Conservation (phyloP, 2,888 invertebrate genomes). For the Euplagia quadripunctaria region DNA sequence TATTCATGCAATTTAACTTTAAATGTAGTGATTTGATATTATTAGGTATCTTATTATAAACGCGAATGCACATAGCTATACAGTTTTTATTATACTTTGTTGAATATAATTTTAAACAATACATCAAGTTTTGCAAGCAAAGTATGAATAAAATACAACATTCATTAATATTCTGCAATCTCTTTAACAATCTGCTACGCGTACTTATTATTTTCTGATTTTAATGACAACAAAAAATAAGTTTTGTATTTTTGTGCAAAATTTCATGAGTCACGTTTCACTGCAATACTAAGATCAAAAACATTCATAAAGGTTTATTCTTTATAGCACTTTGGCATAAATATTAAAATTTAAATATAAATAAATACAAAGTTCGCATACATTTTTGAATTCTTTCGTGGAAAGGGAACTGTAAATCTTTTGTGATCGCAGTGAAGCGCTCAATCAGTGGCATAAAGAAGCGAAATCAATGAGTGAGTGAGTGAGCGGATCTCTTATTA, state of each 20-base stretch:
- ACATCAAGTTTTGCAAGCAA: neutral
- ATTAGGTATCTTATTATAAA: too few relatives aligned
- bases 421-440: slow-evolving; percentile 48
- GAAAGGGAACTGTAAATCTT: slow-evolving; percentile 36
- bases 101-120: neutral
- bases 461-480: slow-evolving; percentile 65
- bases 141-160: slow-evolving; percentile 2
- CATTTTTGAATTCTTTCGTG: slow-evolving; percentile 25
- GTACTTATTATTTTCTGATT: slow-evolving; percentile 38
- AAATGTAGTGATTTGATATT: too few relatives aligned
- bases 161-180: slow-evolving; percentile 31
- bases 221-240: slow-evolving; percentile 41
- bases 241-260: slow-evolving; percentile 31
- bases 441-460: slow-evolving; percentile 64
- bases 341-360: slow-evolving; percentile 20
- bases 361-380: slow-evolving; percentile 29
- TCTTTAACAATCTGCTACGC: slow-evolving; percentile 27
- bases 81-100: too few relatives aligned
- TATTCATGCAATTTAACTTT: too few relatives aligned
- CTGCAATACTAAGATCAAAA: slow-evolving; percentile 43
- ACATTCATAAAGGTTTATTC: slow-evolving; percentile 36
- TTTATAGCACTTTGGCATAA: slow-evolving; percentile 35
- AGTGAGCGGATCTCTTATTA: slow-evolving; percentile 66
- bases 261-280: slow-evolving; percentile 48
- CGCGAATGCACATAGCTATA: too few relatives aligned